Base-by-base conservation (phyloP, 1,140 invertebrate genomes). In the Drosophila repleta region DNA sequence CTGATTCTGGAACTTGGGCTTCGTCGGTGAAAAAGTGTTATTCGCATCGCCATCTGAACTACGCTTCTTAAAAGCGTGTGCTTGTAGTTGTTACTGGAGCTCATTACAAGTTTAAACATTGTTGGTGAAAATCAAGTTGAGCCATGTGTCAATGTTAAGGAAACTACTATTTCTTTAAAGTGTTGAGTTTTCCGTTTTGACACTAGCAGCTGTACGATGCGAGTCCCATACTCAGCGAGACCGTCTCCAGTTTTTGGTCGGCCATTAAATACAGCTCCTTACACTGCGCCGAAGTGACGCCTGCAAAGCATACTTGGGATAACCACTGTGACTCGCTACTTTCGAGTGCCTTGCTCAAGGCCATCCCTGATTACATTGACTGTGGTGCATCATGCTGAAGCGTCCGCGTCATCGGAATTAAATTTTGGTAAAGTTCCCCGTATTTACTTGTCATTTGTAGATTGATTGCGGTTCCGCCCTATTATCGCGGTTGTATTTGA, bases 111-210 rank as follows among this genome's bases (percentile, higher is more conserved):
- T 66, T 39, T 52, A 55, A 3, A 72, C 32, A 29, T n/a, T n/a
- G n/a, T n/a, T n/a, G n/a, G 52, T 71, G 17, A 71, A 71, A 15
- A 15, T 65, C 61, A 64, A 65, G 43, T 68, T 68, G 64, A 3
- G 71, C 57, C 57, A 73, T 74, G 58, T 63, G 65, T 51, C 46
- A 74, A 45, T 8, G 51, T 24, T 48, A 62, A 15, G 8, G 51
- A 73, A 10, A 73, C 32, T 3, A 56, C 55, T 15, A 61, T 67
- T 39, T 61, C 49, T 18, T 67, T 57, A 20, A 62, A 11, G 15
- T 48, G 41, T 5, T 39, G 57, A 1, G 62, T 1, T 48, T 56
- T 62, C 20, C 39, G 62, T 29, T 48, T 61, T 13, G 66, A 53
- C 37, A 61, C 29, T 8, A 61, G 35, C 11, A 68, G 29, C 4